Percentiles rank a stretch among this genome's conserved stretches.
Evolutionary conservation across 2,797 vertebrate species (phyloP).

Genomic region (Phataginus tricuspis): DNA sequence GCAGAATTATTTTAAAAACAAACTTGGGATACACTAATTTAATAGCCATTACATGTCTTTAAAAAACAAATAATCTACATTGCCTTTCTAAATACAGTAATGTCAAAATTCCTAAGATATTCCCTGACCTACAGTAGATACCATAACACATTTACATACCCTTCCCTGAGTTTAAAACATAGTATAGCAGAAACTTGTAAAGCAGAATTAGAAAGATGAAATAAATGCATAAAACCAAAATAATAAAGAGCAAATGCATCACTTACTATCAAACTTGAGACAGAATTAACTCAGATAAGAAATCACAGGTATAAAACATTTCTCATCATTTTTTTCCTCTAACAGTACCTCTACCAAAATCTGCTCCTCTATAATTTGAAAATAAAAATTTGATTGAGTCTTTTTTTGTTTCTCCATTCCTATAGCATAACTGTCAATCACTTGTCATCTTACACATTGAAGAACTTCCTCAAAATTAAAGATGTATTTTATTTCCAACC

Average conservation of each 20-base stretch:
- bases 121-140: not conserved
- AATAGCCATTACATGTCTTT: not conserved
- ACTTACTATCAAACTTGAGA: slow-evolving; percentile 46
- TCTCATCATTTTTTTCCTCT: slow-evolving; percentile 14
- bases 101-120: not conserved
- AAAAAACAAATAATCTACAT: not conserved
- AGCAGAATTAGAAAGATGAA: slow-evolving; percentile 51
- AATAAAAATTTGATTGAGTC: slow-evolving; percentile 25
- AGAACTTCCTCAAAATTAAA: slow-evolving; percentile 57
- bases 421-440: slow-evolving; percentile 5
- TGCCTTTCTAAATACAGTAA: not conserved
- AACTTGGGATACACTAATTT: not conserved
- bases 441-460: slow-evolving; percentile 62
- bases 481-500: slow-evolving; percentile 58
- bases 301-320: slow-evolving; percentile 42
- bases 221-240: slow-evolving; percentile 62
- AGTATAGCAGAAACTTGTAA: slow-evolving; percentile 22
- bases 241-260: slow-evolving; percentile 46
- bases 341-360: slow-evolving; percentile 45
- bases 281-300: slow-evolving; percentile 27
- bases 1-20: slow-evolving; percentile 36
- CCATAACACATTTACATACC: not conserved
- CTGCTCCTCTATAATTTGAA: slow-evolving; percentile 55
- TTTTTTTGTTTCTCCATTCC: slow-evolving; percentile 51
- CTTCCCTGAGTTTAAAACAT: slow-evolving; percentile 35